Conservation (phyloP, 1,140 invertebrate genomes). For the Cyphomyrmex costatus region DNA sequence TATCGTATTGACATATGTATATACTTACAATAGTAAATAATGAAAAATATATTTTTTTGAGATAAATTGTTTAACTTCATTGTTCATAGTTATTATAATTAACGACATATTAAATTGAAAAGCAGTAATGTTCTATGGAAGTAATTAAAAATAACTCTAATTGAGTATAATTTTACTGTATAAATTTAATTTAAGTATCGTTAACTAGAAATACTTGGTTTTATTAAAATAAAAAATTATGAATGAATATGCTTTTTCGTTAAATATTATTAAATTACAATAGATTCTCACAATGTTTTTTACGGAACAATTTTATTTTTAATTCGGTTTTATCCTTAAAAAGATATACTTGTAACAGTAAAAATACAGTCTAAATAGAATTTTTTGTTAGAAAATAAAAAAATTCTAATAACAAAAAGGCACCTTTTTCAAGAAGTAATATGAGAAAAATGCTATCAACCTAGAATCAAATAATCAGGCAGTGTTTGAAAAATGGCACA, state of each 20-base stretch:
- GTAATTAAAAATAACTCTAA: no score
- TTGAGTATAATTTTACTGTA: no score
- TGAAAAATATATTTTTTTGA: no score
- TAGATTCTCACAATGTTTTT: not conserved
- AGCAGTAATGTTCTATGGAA: no score
- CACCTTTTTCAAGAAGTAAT: not conserved
- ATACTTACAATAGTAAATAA: no score
- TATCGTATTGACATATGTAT: no score
- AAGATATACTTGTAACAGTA: not conserved
- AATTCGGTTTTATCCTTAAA: not conserved
- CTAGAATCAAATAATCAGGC: conserved; percentile 47
- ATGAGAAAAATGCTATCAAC: not conserved
- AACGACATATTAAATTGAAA: no score
- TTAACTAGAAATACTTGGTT: not conserved
- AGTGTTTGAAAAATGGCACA: conserved; percentile 48
- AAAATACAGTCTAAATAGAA: not conserved
- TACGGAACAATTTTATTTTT: not conserved
- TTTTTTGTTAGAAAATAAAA: not conserved
- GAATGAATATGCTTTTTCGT: not conserved
- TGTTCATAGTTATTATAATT: no score
- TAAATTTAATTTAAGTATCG: no score
- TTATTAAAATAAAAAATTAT: not conserved
- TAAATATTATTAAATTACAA: not conserved
- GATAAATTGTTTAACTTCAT: no score
- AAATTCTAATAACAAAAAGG: conserved; percentile 18